phyloP scores from a whole-genome alignment of 2,797 vertebrate genomes.

The Sebastes iracundus region DNA sequence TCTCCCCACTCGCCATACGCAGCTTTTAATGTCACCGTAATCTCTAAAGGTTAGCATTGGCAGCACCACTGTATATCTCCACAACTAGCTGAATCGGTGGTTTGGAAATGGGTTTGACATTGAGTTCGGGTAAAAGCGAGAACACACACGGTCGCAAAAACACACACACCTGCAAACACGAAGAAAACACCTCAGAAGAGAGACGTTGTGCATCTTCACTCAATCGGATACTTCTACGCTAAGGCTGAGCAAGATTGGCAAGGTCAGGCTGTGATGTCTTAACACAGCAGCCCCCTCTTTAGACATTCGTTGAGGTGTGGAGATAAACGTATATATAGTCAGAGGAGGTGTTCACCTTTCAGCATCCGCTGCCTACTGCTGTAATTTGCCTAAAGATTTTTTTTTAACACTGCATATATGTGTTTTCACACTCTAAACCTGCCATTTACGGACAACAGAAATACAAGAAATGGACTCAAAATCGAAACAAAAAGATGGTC shows the following conservation, averaged over 20 bases:
- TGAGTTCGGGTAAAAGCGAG: constrained; percentile 46
- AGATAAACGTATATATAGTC: constrained; percentile 8
- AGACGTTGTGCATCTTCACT: constrained; percentile 12
- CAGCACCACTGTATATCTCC: constrained; percentile 56
- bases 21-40: constrained; percentile 81
- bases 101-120: constrained; percentile 76
- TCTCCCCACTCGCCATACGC: constrained; percentile 53
- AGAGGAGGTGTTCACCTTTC: not conserved
- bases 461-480: not conserved
- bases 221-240: not conserved
- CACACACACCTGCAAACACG: not conserved
- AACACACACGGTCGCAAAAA: not conserved
- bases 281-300: constrained; percentile 2
- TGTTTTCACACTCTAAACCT: not conserved
- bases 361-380: not conserved
- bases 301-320: not conserved
- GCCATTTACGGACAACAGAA: not conserved
- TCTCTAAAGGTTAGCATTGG: constrained; percentile 77
- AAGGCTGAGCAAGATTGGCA: constrained; percentile 8
- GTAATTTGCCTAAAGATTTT: not conserved
- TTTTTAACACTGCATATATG: not conserved
- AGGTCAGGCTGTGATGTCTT: constrained; percentile 19
- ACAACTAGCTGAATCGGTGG: constrained; percentile 71
- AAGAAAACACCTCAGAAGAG: not conserved
- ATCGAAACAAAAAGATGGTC: not conserved